phyloP scores from a whole-genome alignment of 2,113 vertebrate species.

The Microcebus jonahi region DNA sequence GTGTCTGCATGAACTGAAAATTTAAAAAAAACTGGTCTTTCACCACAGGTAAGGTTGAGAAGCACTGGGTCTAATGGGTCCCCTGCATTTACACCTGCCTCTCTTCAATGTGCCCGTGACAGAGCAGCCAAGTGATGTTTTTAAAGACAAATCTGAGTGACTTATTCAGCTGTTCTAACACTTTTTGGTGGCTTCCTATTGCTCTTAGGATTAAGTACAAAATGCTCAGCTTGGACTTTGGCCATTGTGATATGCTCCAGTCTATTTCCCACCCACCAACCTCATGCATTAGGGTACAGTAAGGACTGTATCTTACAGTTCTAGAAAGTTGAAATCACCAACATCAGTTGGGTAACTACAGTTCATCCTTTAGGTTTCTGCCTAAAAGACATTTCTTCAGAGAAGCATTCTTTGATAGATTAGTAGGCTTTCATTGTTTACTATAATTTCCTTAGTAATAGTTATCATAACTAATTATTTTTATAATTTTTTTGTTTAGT shows the following conservation, averaged over 20 bases:
- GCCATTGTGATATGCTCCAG: neutral
- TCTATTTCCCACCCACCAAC: neutral
- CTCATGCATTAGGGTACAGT: neutral
- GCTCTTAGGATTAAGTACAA: slow-evolving; percentile 7
- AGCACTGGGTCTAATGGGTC: neutral
- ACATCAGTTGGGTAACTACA: neutral
- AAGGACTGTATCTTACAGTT: neutral
- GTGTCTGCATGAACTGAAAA: neutral
- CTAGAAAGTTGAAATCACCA: neutral
- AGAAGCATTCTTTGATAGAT: neutral
- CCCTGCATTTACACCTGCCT: neutral
- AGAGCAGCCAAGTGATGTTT: neutral
- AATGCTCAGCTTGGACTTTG: neutral
- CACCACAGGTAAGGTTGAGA: neutral
- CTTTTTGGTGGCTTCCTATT: slow-evolving; percentile 29
- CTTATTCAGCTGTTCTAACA: neutral
- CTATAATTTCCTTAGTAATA: neutral
- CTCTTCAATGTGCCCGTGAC: neutral
- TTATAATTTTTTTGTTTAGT: neutral
- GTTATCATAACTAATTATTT: neutral
- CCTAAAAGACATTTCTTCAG: neutral
- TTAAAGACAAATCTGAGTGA: slow-evolving; percentile 29
- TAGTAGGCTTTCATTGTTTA: neutral
- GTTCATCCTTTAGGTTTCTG: slow-evolving; percentile 2
- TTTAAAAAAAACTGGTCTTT: neutral